Evolutionary conservation across 2,113 vertebrate genomes (phyloP), one percentile per base, ranked within the genome.

Genomic region (Tinamus guttatus): DNA sequence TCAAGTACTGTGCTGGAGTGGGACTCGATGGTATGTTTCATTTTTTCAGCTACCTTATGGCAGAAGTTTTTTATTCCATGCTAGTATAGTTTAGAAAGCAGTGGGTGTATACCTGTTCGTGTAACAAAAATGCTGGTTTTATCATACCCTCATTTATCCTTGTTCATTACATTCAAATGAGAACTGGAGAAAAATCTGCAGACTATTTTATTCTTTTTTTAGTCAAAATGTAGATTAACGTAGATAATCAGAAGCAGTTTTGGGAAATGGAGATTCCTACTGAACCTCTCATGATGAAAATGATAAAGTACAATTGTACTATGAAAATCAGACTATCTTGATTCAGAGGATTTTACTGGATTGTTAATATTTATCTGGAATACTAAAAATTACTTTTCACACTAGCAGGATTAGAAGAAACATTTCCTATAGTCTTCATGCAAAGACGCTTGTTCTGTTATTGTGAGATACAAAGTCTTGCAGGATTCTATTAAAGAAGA

Each of bases 321-420:
- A 84, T 54, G 43, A 63, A 81, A 94, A 93, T 62, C 76, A 87
- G 34, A 41, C 38, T 51, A 73, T 19, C 28, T 79, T 63, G 32
- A 80, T 93, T 95, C 67, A 6, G 90, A 62, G 40, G 45, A 67
- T 78, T 87, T 91, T 87, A 69, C 51, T 59, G 13, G 70, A 67
- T 73, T 90, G 75, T 56, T 56, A 77, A n/a, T 69, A 93, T 80
- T 92, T 92, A 93, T 86, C 73, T 79, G 36, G n/a, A 28, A 41
- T 59, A 25, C 14, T 41, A 76, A 81, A 92, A 90, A 81, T 89
- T 73, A 58, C 59, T 92, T 93, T 88, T 45, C 81, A 64, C 9
- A 9, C 16, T 81, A 49, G 65, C 52, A 75, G 77, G 58, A 84
- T 63, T 76, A 84, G 59, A 76, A 51, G 62, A 82, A 84, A 92